Evolutionary conservation across 1,140 invertebrate species (phyloP), one percentile per base, ranked within the genome.

Genomic region (Saxidomus purpurata): DNA sequence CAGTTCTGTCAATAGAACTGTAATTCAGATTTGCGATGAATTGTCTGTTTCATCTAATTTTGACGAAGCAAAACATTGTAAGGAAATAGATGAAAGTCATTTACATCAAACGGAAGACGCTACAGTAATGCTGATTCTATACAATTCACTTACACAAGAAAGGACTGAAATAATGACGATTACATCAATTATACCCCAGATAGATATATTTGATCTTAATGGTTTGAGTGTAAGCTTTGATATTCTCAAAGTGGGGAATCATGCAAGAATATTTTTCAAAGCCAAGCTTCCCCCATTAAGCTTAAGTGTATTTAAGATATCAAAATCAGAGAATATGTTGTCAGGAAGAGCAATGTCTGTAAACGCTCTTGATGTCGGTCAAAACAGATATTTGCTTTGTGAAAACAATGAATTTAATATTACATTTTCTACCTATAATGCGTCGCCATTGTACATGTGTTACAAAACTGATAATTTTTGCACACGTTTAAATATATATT

Each of bases 381-480:
- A 63, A 6, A 71, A 3, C 31, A 17, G 40, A 11, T 17, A 15
- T 49, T 22, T 28, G 4, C 3, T 49, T 1, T 85, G 61, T 85
- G 82, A 85, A 52, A 85, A 71, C 25, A 25, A 17, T 31, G 13
- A 69, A 25, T 22, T 85, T 34, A 85, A 85, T 49, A 43, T 85
- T 22, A 74, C 82, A 25, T 85, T 85, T 71, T 85, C 82, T 34
- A 9, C 15, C 31, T 4, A 25, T 6, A 67, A 63, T 36, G 82
- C 61, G 2, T 71, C 82, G 2, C 82, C 82, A 19, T 6, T 40
- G 11, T 2, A 34, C 49, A n/a, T 85, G 4, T 85, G 82, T 52
- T 85, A 85, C 47, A 69, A 85, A 49, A 49, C 8, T 36, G 28
- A 74, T 40, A 40, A 85, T 13, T 85, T 85, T 31, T 85, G 82